Conservation (phyloP, 1,140 invertebrate species). For the Luehdorfia chinensis region DNA sequence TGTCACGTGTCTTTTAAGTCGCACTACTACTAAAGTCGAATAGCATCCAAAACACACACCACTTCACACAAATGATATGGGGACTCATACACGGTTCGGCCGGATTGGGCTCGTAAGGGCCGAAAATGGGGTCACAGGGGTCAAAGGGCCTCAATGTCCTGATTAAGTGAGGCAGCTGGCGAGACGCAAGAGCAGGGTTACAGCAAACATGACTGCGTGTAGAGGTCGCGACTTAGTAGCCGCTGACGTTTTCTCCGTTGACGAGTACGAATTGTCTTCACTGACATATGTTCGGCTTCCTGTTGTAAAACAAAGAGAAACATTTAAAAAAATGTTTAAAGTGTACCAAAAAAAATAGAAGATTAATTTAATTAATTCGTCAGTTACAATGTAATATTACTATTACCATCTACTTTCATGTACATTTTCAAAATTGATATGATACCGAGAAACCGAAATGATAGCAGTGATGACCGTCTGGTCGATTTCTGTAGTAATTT, state of each 20-base stretch:
- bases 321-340: slow-evolving; percentile 7
- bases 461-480: too few relatives aligned
- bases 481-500: too few relatives aligned
- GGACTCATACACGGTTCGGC: slow-evolving; percentile 26
- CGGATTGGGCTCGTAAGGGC: slow-evolving; percentile 10
- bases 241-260: slow-evolving; percentile 38
- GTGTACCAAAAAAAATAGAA: too few relatives aligned
- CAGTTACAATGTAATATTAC: too few relatives aligned
- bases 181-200: slow-evolving; percentile 18
- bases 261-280: slow-evolving; percentile 40
- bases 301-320: slow-evolving; percentile 27
- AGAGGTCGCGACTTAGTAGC: slow-evolving; percentile 25
- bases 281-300: slow-evolving; percentile 30
- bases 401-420: too few relatives aligned
- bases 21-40: slow-evolving; percentile 28
- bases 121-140: slow-evolving; percentile 15
- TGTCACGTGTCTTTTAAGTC: slow-evolving; percentile 21
- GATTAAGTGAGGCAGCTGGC: slow-evolving; percentile 30
- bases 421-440: too few relatives aligned
- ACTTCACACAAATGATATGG: slow-evolving; percentile 45
- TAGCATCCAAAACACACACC: slow-evolving; percentile 26
- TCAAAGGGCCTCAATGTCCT: neutral
- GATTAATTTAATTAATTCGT: neutral
- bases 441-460: too few relatives aligned
- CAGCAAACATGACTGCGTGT: slow-evolving; percentile 17